Base-by-base conservation (phyloP, 2,888 invertebrate genomes). In the Cordylochernes scorpioides region DNA sequence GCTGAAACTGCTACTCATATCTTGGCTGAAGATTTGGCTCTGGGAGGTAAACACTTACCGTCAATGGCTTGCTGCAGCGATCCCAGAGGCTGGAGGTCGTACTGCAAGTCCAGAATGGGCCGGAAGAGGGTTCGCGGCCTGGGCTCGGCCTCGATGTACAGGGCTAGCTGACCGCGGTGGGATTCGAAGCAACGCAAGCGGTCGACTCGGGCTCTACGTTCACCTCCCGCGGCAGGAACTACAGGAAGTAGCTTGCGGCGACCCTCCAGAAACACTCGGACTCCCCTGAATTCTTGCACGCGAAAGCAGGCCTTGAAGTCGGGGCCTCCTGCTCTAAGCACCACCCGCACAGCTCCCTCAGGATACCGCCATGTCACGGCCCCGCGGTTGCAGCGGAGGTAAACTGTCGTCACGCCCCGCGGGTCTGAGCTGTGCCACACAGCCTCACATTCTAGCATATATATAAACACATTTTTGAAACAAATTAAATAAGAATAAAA, bases 261-360 rank as follows among this genome's bases (percentile, higher is more conserved):
- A n/a, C 65, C 65, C 50, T 69, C 68, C 18, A 68, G 57, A 50
- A 67, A 68, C 22, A 69, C 48, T 1, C 66, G 60, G 6, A 66
- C 54, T 9, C 51, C 49, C 5, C 38, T 38, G 30, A 46, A 46
- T 14, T 19, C 16, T 2, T 19, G 16, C 9, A 60, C 62, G 38
- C 67, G 61, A 31, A 72, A 58, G 53, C 73, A 73, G 25, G 68
- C 69, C 22, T 62, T 61, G 54, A 71, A 71, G 45, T 68, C 67
- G 15, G 34, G 38, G 25, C 32, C 32, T 9, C 51, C 57, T 40
- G 65, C 52, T 27, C 63, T 55, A 38, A 72, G 61, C 25, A 71
- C 59, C 27, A 72, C 60, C 12, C 71, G 54, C 10, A 72, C 54
- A 0, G 71, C 72, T 1, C 71, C 72, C 5, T 66, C 60, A 1